phyloP scores from a whole-genome alignment of 1,140 invertebrate genomes.

The Hyles vespertilio region DNA sequence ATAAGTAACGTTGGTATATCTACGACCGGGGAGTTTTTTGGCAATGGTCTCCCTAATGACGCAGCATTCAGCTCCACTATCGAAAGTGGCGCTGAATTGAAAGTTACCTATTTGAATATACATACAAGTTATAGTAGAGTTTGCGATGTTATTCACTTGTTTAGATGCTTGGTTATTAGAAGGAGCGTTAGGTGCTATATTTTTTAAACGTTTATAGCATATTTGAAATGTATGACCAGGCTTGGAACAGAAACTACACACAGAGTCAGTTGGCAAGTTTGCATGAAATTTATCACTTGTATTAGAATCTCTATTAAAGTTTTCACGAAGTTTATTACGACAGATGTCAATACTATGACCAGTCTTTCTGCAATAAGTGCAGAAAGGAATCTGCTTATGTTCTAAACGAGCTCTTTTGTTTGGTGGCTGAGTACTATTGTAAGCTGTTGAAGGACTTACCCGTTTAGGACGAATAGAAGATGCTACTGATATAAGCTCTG shows the following conservation, averaged over 20 bases:
- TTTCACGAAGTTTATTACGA: neutral
- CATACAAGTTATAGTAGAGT: neutral
- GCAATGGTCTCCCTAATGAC: constrained; percentile 17
- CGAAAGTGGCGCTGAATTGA: constrained; percentile 17
- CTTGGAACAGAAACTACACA: neutral
- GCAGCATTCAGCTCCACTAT: constrained; percentile 15
- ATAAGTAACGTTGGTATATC: constrained; percentile 15
- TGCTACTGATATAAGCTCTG: neutral
- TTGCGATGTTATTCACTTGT: neutral
- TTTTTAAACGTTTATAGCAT: constrained; percentile 12
- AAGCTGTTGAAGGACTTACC: neutral
- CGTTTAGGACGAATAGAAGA: neutral
- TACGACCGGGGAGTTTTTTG: constrained; percentile 17
- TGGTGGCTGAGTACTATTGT: too few relatives aligned
- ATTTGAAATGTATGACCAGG: constrained; percentile 25
- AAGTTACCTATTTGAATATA: constrained; percentile 1
- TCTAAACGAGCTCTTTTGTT: neutral
- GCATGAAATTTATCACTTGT: too few relatives aligned
- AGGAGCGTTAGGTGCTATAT: neutral
- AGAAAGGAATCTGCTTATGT: neutral
- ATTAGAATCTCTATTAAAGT: too few relatives aligned
- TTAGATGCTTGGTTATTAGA: too few relatives aligned
- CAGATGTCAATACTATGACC: constrained; percentile 1
- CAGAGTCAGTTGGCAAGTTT: too few relatives aligned
- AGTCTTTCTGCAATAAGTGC: neutral